Evolutionary conservation across 1,140 invertebrate species (phyloP), one percentile per base, ranked within the genome.

Genomic region (Psilanteris sp.): DNA sequence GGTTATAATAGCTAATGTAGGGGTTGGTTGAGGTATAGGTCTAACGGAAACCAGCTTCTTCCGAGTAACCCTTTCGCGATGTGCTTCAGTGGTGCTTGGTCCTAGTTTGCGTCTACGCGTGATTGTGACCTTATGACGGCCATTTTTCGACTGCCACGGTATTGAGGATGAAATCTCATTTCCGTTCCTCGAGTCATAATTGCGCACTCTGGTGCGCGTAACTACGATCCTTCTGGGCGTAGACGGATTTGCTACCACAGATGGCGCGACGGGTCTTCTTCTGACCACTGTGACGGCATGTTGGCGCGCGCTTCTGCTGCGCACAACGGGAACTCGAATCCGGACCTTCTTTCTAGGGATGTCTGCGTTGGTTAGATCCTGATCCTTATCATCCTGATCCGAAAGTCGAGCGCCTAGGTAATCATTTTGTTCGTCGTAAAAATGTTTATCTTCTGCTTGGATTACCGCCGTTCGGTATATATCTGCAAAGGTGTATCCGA

Each of bases 261-360:
- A 81, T 13, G 81, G 44, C 2, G 76, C 44, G 0, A 88, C 9
- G 1, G 87, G 86, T 50, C 86, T 78, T 3, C 85, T 79, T 32
- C 85, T 77, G 2, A 88, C 86, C 11, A 88, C 84, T 1, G 86
- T 88, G 3, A 84, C 50, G 6, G 85, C 87, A 29, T 88, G 85
- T 27, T 87, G 84, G 8, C 68, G 83, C 3, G 77, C 79, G 18
- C 27, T 78, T 68, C 80, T 81, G 16, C 57, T 79, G 9, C 82
- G 77, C 14, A 82, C 55, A 1, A 87, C 78, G 2, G 87, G 87
- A 7, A 88, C 81, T 22, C 85, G 84, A 18, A 87, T 80, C 22
- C 81, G 77, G 0, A 88, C 81, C 46, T 83, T 77, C 66, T 84
- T 87, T 52, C 77, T 79, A 0, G 81, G 68, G 43, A 31, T 44